These are phyloP conservation scores for Homalodisca vitripennis DNA, from an alignment of 1,140 invertebrate genomes.

Conservation along the genomic window DNA sequence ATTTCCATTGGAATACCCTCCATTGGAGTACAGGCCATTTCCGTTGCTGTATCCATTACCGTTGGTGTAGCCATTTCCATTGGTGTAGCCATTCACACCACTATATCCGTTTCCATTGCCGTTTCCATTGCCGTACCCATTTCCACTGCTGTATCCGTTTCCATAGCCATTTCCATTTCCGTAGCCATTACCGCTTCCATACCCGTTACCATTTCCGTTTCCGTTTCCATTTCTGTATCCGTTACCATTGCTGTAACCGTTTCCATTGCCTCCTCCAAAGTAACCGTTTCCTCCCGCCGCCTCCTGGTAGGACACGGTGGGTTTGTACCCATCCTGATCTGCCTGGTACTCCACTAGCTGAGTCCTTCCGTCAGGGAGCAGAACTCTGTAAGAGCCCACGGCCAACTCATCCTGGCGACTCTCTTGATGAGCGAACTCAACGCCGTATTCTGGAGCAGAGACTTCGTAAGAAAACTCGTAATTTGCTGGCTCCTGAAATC, in stretches of 20 bases:
- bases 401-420: slow-evolving; percentile 74
- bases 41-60: slow-evolving; percentile 26
- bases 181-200: background rate
- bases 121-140: slow-evolving; percentile 6
- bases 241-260: slow-evolving; percentile 7
- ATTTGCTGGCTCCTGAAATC: slow-evolving; percentile 74
- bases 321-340: slow-evolving; percentile 76
- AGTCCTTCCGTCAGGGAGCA: slow-evolving; percentile 81
- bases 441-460: slow-evolving; percentile 66
- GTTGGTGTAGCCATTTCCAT: slow-evolving; percentile 26
- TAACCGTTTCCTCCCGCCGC: slow-evolving; percentile 44
- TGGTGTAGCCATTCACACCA: slow-evolving; percentile 19
- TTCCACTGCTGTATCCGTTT: slow-evolving; percentile 7
- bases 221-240: slow-evolving; percentile 2
- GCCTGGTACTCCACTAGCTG: slow-evolving; percentile 72
- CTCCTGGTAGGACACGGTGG: slow-evolving; percentile 72
- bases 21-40: slow-evolving; percentile 22
- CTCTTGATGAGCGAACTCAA: slow-evolving; percentile 79
- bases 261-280: slow-evolving; percentile 31
- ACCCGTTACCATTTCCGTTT: slow-evolving; percentile 12
- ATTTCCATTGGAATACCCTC: slow-evolving; percentile 26
- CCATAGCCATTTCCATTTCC: slow-evolving; percentile 27
- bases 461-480: slow-evolving; percentile 86
- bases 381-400: slow-evolving; percentile 78
- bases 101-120: slow-evolving; percentile 21